These are phyloP conservation scores for Amphipoea lucens DNA, from an alignment of 2,888 invertebrate species.

Conservation along the genomic window DNA sequence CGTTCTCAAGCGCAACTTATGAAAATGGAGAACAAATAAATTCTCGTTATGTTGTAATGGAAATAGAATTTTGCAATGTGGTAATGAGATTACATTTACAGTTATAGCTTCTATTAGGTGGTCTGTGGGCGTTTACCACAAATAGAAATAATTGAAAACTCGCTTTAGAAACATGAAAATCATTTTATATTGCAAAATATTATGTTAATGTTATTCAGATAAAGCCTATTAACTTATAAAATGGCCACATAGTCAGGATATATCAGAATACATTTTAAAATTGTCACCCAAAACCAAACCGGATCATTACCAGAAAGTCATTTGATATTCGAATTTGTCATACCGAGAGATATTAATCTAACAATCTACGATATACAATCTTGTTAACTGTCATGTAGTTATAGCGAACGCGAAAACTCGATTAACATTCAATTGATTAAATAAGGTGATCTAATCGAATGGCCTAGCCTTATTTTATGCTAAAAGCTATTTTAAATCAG, in stretches of 20 bases:
- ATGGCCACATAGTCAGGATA: slow-evolving; percentile 37
- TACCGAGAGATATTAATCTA: slow-evolving; percentile 76
- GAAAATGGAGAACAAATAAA: slow-evolving; percentile 86
- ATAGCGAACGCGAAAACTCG: slow-evolving; percentile 76
- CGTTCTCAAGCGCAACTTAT: slow-evolving; percentile 79
- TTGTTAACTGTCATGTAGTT: slow-evolving; percentile 79
- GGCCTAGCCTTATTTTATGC: slow-evolving; percentile 82
- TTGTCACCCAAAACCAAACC: slow-evolving; percentile 64
- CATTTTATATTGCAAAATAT: slow-evolving; percentile 54
- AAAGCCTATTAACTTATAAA: slow-evolving; percentile 59
- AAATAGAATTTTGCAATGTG: slow-evolving; percentile 83
- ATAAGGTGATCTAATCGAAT: slow-evolving; percentile 80
- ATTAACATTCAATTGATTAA: slow-evolving; percentile 82
- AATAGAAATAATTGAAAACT: slow-evolving; percentile 70
- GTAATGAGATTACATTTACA: slow-evolving; percentile 83
- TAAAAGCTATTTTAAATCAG: slow-evolving; percentile 82
- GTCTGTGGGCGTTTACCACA: slow-evolving; percentile 76
- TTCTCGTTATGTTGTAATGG: slow-evolving; percentile 84
- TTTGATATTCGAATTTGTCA: slow-evolving; percentile 74
- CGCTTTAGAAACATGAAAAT: slow-evolving; percentile 62
- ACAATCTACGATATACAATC: slow-evolving; percentile 75
- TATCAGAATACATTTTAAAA: slow-evolving; percentile 38
- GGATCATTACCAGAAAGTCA: slow-evolving; percentile 69
- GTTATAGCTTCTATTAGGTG: slow-evolving; percentile 79
- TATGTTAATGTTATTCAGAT: slow-evolving; percentile 58